These are phyloP conservation scores for Cerceris rybyensis DNA, from an alignment of 2,888 invertebrate genomes.

Conservation along the genomic window DNA sequence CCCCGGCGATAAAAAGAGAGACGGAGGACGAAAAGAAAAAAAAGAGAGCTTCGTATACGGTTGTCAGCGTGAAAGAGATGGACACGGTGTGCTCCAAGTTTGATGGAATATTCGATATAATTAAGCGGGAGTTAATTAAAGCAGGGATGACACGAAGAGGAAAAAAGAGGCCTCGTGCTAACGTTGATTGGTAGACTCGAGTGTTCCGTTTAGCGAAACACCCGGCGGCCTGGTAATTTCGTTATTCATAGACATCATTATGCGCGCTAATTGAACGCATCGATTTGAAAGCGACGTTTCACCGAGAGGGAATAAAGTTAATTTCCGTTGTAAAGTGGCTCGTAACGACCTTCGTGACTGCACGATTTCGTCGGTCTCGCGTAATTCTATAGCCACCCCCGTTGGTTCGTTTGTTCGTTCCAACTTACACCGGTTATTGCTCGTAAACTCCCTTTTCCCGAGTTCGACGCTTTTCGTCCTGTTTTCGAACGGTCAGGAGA, in stretches of 20 bases:
- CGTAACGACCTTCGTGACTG: constrained; percentile 29
- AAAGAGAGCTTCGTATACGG: background rate
- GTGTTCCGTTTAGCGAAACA: background rate
- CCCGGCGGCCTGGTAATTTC: background rate
- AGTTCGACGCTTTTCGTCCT: constrained; percentile 38
- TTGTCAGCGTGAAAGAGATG: background rate
- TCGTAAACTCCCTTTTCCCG: constrained; percentile 36
- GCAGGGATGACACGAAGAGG: background rate
- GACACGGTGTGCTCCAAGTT: background rate
- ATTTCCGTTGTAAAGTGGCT: constrained; percentile 21
- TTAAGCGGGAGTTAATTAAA: background rate
- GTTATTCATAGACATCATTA: background rate
- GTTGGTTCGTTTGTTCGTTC: background rate
- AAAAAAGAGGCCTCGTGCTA: background rate
- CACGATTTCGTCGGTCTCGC: constrained; percentile 13
- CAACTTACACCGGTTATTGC: constrained; percentile 43
- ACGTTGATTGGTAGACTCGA: constrained; percentile 15
- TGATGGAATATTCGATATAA: background rate
- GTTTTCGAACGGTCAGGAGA: constrained; percentile 1
- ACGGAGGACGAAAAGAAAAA: background rate
- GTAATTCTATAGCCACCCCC: constrained; percentile 6
- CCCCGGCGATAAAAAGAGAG: background rate
- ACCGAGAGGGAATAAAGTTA: constrained; percentile 12
- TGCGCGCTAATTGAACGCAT: constrained; percentile 4
- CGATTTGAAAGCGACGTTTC: constrained; percentile 17